These are phyloP conservation scores for Chaitophorus viminalis DNA, from an alignment of 2,888 invertebrate species.

Conservation along the genomic window DNA sequence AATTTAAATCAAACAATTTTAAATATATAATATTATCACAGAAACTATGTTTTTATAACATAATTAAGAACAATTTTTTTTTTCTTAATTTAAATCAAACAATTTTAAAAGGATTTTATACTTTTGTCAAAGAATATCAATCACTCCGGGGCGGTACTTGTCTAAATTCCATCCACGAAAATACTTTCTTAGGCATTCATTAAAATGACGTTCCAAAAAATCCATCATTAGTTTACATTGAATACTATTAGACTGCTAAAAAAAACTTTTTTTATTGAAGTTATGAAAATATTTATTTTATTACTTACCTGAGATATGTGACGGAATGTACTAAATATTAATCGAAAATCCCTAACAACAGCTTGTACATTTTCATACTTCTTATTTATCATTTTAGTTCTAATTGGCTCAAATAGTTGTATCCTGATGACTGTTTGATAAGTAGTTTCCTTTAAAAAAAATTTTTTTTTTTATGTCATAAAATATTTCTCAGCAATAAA, in stretches of 20 bases:
- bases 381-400: constrained; percentile 59
- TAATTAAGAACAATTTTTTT: not conserved
- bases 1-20: not conserved
- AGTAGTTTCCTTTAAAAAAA: constrained; percentile 48
- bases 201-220: constrained; percentile 58
- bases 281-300: not conserved
- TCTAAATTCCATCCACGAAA: constrained; percentile 60
- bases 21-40: too few relatives aligned
- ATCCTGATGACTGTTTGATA: constrained; percentile 54
- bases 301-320: constrained; percentile 57
- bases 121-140: constrained; percentile 40
- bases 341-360: constrained; percentile 53
- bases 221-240: constrained; percentile 58
- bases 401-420: constrained; percentile 55
- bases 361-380: constrained; percentile 60
- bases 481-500: not conserved
- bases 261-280: not conserved
- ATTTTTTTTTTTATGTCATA: not conserved
- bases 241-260: constrained; percentile 57
- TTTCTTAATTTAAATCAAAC: constrained; percentile 1
- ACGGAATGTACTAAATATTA: constrained; percentile 58
- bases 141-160: constrained; percentile 50
- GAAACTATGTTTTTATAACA: constrained; percentile 14
- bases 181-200: constrained; percentile 60
- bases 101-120: constrained; percentile 1